Conservation (phyloP, 2,113 vertebrate species). For the Sturnira hondurensis region DNA sequence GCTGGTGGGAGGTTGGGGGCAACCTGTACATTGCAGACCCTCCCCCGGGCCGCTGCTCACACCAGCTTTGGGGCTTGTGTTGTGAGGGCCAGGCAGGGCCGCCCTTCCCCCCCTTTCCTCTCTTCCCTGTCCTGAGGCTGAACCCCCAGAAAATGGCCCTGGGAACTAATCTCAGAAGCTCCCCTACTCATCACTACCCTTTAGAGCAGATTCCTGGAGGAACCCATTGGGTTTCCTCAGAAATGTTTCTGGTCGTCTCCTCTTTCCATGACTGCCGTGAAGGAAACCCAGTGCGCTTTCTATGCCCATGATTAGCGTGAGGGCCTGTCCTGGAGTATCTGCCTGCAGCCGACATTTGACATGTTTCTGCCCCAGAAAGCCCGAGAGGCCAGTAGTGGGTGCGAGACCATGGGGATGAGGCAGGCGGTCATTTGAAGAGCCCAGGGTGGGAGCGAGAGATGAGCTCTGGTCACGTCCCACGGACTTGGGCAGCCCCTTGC, state of each 20-base stretch:
- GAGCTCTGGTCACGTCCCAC: neutral
- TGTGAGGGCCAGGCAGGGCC: neutral
- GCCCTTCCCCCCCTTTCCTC: neutral
- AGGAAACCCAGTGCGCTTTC: too few relatives aligned
- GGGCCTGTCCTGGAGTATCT: neutral
- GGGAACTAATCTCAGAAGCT: neutral
- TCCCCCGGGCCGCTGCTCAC: neutral
- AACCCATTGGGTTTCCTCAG: neutral
- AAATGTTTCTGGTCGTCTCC: neutral
- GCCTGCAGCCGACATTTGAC: neutral
- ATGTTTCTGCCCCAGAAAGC: neutral
- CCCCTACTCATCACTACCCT: neutral
- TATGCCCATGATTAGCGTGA: neutral
- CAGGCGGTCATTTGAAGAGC: neutral
- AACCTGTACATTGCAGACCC: fast-evolving
- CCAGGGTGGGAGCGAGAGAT: neutral
- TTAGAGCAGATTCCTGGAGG: neutral
- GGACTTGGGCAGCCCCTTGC: neutral
- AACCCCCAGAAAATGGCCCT: neutral
- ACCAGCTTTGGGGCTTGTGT: neutral
- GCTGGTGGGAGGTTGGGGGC: fast-evolving
- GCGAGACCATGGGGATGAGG: neutral
- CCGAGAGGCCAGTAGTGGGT: neutral
- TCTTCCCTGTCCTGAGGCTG: neutral
- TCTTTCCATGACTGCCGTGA: neutral